A percentile compares a stretch with the other conserved stretches of the same genome.
Evolutionary conservation across 2,888 invertebrate species (phyloP).

Genomic region (Parascotia fuliginaria): DNA sequence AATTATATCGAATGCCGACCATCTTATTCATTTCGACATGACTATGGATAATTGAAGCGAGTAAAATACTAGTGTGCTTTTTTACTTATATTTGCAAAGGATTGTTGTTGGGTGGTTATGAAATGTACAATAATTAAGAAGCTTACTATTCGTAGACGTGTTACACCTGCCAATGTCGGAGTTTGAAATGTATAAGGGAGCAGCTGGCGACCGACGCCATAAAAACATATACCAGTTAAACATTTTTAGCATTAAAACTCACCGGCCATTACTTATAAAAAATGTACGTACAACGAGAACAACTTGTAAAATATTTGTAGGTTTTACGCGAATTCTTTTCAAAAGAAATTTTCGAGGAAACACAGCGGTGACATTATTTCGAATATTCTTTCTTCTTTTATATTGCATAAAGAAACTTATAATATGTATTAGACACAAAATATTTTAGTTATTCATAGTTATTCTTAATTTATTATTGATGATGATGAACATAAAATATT

Average conservation of each 20-base stretch:
- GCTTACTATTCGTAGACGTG: conserved; percentile 20
- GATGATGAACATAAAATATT: too few species aligned
- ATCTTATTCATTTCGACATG: conserved; percentile 37
- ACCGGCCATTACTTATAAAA: conserved; percentile 17
- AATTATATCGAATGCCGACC: conserved; percentile 19
- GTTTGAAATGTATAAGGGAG: conserved; percentile 11
- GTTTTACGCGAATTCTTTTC: conserved; percentile 11
- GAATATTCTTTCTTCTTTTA: conserved; percentile 19
- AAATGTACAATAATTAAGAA: conserved; percentile 18
- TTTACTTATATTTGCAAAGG: conserved; percentile 24
- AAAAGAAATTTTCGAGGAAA: conserved; percentile 10
- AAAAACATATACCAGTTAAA: conserved; percentile 11
- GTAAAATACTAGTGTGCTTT: conserved; percentile 19
- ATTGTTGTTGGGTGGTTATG: conserved; percentile 2
- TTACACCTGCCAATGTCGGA: conserved; percentile 30
- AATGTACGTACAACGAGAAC: conserved; percentile 13
- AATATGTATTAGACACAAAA: too few species aligned
- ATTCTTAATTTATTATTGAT: too few species aligned
- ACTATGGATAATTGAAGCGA: conserved; percentile 22
- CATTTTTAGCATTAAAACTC: conserved; percentile 8
- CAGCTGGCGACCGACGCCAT: conserved; percentile 27
- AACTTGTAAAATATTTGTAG: conserved; percentile 11
- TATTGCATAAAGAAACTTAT: conserved; percentile 25
- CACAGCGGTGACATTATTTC: conserved; percentile 14
- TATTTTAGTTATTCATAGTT: too few species aligned